Conservation (phyloP, 1,140 invertebrate species). For the Drosophila nebulosa region DNA sequence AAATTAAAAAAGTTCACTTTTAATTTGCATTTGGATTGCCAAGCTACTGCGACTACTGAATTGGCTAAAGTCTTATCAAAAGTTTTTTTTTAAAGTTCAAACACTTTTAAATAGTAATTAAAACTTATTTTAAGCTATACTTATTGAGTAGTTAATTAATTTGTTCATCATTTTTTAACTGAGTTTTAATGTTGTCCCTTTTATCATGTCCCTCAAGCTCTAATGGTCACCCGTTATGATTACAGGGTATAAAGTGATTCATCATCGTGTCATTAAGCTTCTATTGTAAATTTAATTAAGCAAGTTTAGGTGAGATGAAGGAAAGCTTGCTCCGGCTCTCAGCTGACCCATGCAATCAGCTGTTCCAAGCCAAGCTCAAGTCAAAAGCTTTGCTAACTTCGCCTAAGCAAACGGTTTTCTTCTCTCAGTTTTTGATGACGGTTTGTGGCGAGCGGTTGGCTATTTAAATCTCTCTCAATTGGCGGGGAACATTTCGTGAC, state of each 20-base stretch:
- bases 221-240: too few species aligned
- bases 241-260: not conserved
- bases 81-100: too few species aligned
- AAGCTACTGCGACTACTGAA: too few species aligned
- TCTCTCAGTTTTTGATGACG: conserved; percentile 44
- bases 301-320: conserved; percentile 4
- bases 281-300: conserved; percentile 37
- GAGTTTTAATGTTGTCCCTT: too few species aligned
- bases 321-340: conserved; percentile 4
- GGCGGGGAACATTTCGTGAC: conserved; percentile 20
- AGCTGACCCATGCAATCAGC: conserved; percentile 18
- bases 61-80: too few species aligned
- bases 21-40: too few species aligned
- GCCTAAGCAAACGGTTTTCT: not conserved
- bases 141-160: too few species aligned
- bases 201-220: too few species aligned
- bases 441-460: conserved; percentile 51
- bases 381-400: conserved; percentile 47
- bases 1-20: too few species aligned
- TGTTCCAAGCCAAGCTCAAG: conserved; percentile 49
- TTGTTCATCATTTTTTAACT: too few species aligned
- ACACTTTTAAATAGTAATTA: too few species aligned
- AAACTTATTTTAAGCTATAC: too few species aligned
- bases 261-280: conserved; percentile 14
- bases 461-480: conserved; percentile 14